Evolutionary conservation across 2,113 vertebrate species (phyloP).

Genomic region (Sprattus sprattus): DNA sequence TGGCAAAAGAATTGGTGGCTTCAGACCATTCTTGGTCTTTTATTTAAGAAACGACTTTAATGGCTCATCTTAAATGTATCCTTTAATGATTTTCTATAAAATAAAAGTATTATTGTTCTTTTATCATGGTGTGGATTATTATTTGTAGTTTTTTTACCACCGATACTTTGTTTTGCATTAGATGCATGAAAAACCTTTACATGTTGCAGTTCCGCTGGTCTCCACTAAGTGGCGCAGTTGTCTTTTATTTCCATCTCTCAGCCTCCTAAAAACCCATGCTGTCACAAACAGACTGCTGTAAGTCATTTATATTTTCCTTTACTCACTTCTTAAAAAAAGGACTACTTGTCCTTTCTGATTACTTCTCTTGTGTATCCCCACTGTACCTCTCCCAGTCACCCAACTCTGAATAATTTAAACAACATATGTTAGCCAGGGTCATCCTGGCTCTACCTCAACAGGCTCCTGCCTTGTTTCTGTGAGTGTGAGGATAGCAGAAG

Average conservation of each 20-base stretch:
- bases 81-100: not conserved
- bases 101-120: not conserved
- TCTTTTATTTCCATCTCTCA: not conserved
- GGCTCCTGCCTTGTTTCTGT: not conserved
- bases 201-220: not conserved
- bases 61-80: not conserved
- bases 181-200: not conserved
- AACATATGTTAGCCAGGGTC: not conserved
- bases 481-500: not conserved
- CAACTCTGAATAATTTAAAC: not conserved
- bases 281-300: not conserved
- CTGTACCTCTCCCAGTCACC: not conserved
- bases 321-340: no score
- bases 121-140: not conserved
- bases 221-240: slow-evolving; percentile 50
- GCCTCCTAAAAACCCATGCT: not conserved
- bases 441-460: not conserved
- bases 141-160: not conserved
- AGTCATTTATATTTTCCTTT: not conserved
- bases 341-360: not conserved
- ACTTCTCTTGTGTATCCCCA: not conserved
- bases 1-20: not conserved
- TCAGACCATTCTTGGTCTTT: not conserved
- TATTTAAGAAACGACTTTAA: not conserved
- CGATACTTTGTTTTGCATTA: not conserved